Evolutionary conservation across 1,140 invertebrate species (phyloP), one percentile per base, ranked within the genome.

Genomic region (Helicoverpa armigera): DNA sequence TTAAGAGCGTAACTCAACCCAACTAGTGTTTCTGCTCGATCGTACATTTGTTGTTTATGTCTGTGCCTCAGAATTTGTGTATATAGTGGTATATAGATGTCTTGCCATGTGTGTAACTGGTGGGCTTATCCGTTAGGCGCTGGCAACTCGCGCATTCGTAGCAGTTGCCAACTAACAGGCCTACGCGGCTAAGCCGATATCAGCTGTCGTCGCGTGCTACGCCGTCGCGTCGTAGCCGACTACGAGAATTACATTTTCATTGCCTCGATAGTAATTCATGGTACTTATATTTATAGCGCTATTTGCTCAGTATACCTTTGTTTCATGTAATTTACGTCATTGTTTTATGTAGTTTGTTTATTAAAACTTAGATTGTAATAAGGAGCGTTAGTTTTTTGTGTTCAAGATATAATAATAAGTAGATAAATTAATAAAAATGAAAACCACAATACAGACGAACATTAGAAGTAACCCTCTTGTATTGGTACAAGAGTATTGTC

Each of bases 131-230:
- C 84, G 75, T 35, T 51, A 67, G 67, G 75, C 81, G 67, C 87
- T 93, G 91, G 92, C 92, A 92, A 91, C 89, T 91, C 82, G 83
- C 80, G 84, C 86, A 91, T 90, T 89, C 91, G 89, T 91, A 90
- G 87, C 86, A 63, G 82, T 83, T 93, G 93, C 92, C 91, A 94
- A 92, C 83, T 83, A 79, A 72, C 80, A 83, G 84, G 86, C 83
- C 90, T 90, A 93, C 90, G 88, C 83, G 86, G 85, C 87, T 91
- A 91, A 92, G 82, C 88, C 85, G 83, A 82, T 87, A 86, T 81
- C 83, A 84, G 84, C 83, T 85, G 86, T 86, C 69, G 70, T 65
- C 83, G 80, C 82, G 58, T 84, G 88, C 89, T 91, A 91, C 90
- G 89, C 61, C 88, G 88, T 89, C 61, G 53, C 75, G 23, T 43